These are phyloP conservation scores for Spermophilus dauricus DNA, from an alignment of 2,113 vertebrate genomes.

Conservation along the genomic window DNA sequence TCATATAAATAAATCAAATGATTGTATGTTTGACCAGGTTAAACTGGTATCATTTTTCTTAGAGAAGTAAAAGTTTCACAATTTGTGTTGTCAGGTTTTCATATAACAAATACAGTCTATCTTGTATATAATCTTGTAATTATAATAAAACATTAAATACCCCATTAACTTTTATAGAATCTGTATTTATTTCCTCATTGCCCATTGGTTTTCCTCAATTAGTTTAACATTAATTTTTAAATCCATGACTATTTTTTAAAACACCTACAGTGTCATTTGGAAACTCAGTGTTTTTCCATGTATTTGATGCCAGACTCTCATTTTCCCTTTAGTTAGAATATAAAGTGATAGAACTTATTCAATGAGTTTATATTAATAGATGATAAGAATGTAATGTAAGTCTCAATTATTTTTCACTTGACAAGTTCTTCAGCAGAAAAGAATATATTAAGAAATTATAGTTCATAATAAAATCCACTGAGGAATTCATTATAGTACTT, in stretches of 20 bases:
- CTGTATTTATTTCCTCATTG: background rate
- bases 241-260: slow-evolving; percentile 46
- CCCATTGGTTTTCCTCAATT: background rate
- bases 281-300: slow-evolving; percentile 53
- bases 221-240: slow-evolving; percentile 57
- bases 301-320: slow-evolving; percentile 74
- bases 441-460: slow-evolving; percentile 70
- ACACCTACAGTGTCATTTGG: slow-evolving; percentile 60
- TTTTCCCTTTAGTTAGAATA: slow-evolving; percentile 82
- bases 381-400: slow-evolving; percentile 79
- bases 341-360: slow-evolving; percentile 79
- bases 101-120: background rate
- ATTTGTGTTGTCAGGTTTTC: background rate
- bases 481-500: slow-evolving; percentile 43
- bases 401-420: slow-evolving; percentile 86
- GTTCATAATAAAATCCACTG: slow-evolving; percentile 62
- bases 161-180: background rate
- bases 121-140: background rate
- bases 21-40: background rate
- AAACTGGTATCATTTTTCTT: background rate
- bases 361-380: slow-evolving; percentile 82
- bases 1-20: background rate
- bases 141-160: slow-evolving; percentile 1
- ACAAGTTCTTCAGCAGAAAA: slow-evolving; percentile 73
- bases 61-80: background rate